Evolutionary conservation across 2,888 invertebrate species (phyloP), one percentile per base, ranked within the genome.

Genomic region (Pyrocoelia pectoralis): DNA sequence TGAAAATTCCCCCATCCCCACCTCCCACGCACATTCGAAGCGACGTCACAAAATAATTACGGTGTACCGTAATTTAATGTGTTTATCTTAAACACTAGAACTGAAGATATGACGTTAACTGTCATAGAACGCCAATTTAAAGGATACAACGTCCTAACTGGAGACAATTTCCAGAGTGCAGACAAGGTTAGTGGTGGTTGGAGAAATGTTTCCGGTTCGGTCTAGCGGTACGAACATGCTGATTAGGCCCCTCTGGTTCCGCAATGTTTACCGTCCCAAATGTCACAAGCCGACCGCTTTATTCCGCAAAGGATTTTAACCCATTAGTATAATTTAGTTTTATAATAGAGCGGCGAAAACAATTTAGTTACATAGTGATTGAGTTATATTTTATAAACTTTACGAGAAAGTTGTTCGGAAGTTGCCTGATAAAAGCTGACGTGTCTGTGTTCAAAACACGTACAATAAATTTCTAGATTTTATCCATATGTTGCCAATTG

Each of bases 181-280:
- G 55, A 56, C 50, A 55, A 55, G 55, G 59, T 51, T 64, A 41
- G 55, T 55, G 53, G 65, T 51, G 53, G 56, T 49, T 65, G 50
- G 56, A 55, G 58, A 63, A 62, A 53, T 51, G 57, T 53, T 24
- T 63, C 58, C 63, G 50, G 63, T 58, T 43, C 54, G 63, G 63
- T 41, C 58, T 54, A 55, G 54, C 48, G 54, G 58, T 49, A 57
- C 53, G 56, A 55, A 63, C 58, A 63, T 53, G 56, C 56, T 65
- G 61, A 65, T 65, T 65, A 65, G 61, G 8, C 57, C 61, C 61
- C 56, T 33, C 13, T 53, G 65, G 65, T 14, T 53, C 43, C 52
- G 49, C 60, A 61, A 54, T 56, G 61, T 60, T 54, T 49, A 55
- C 56, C 56, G 14, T 50, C 60, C 38, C 10, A 33, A 46, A 9